phyloP scores from a whole-genome alignment of 2,888 invertebrate species.

The Schizotus pectinicornis region DNA sequence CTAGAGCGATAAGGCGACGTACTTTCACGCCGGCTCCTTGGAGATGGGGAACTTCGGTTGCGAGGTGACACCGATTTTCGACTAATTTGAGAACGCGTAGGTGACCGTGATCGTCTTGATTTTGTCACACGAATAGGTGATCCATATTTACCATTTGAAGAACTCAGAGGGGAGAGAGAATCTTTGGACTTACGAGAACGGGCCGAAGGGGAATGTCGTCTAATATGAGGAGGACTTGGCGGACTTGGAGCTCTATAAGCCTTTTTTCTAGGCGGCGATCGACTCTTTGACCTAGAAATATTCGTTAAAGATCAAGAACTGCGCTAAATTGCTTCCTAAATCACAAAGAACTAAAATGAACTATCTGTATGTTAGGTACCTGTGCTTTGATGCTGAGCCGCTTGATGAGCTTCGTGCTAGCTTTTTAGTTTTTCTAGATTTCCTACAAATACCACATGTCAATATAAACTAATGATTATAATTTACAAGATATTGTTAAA shows the following conservation, averaged over 20 bases:
- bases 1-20: conserved; percentile 49
- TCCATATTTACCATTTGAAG: conserved; percentile 52
- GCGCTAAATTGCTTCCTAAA: background rate
- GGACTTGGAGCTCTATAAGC: conserved; percentile 51
- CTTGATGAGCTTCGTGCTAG: conserved; percentile 57
- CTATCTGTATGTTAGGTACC: conserved; percentile 46
- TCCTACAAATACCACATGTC: conserved; percentile 53
- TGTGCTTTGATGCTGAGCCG: conserved; percentile 56
- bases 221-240: conserved; percentile 55
- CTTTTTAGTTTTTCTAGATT: conserved; percentile 59
- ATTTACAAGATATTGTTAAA: background rate
- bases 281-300: conserved; percentile 56
- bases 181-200: conserved; percentile 50
- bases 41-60: conserved; percentile 52
- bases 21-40: conserved; percentile 44
- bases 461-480: conserved; percentile 1
- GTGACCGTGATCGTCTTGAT: conserved; percentile 51
- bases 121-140: conserved; percentile 46
- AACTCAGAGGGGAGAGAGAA: conserved; percentile 52
- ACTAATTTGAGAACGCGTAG: conserved; percentile 47
- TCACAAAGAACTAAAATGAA: background rate
- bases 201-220: conserved; percentile 54
- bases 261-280: conserved; percentile 55
- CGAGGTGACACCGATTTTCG: conserved; percentile 34
- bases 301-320: conserved; percentile 4